Evolutionary conservation across 2,113 vertebrate species (phyloP).

Genomic region (Actenoides lindsayi): DNA sequence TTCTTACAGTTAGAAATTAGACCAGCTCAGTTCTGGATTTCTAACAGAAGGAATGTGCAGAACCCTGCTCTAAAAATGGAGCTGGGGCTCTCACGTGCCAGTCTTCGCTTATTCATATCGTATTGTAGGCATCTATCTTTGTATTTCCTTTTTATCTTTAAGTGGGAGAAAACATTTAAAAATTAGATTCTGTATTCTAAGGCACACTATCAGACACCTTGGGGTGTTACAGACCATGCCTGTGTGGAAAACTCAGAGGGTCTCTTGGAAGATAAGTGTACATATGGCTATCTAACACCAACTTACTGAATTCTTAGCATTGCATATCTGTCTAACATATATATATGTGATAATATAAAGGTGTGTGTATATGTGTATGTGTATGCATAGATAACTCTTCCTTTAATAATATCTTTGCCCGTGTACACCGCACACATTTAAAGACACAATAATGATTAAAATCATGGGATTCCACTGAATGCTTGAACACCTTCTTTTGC

Average conservation of each 20-base stretch:
- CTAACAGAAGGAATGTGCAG: neutral
- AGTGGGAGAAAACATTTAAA: slow-evolving; percentile 11
- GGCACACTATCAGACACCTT: slow-evolving; percentile 26
- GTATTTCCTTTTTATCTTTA: neutral
- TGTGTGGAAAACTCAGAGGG: neutral
- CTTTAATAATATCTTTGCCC: neutral
- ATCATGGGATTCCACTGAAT: neutral
- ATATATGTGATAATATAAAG: slow-evolving; percentile 4
- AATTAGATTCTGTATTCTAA: neutral
- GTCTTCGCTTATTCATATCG: neutral
- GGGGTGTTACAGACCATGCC: neutral
- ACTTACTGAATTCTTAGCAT: neutral
- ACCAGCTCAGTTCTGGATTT: neutral
- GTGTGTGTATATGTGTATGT: neutral
- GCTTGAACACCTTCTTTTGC: neutral
- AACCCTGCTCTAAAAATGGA: neutral
- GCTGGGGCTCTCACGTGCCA: neutral
- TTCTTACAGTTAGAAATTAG: neutral
- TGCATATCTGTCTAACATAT: neutral
- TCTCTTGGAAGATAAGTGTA: slow-evolving; percentile 13
- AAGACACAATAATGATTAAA: neutral
- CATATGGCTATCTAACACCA: neutral
- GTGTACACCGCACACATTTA: neutral
- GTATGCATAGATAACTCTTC: neutral
- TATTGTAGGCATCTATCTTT: neutral